Evolutionary conservation across 2,797 vertebrate genomes (phyloP).

Genomic region (Rhinoraja longicauda): DNA sequence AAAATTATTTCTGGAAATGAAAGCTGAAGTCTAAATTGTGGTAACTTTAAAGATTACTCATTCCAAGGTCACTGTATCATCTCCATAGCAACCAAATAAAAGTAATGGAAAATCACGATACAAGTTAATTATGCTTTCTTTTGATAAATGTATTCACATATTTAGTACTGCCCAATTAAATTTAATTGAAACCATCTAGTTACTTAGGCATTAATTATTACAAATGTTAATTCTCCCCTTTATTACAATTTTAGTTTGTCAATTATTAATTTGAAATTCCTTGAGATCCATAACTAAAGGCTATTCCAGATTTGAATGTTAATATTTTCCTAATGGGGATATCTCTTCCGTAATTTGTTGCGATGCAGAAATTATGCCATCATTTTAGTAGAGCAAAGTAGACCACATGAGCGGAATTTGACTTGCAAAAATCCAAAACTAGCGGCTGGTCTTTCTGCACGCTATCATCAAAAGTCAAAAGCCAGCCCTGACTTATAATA

Average conservation of each 20-base stretch:
- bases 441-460: neutral
- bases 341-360: neutral
- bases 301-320: neutral
- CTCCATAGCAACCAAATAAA: constrained; percentile 1
- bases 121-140: neutral
- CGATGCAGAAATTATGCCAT: neutral
- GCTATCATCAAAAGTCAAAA: neutral
- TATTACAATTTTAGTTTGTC: neutral
- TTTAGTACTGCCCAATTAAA: constrained; percentile 7
- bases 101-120: neutral
- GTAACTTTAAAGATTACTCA: neutral
- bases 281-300: neutral
- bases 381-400: neutral
- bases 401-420: neutral
- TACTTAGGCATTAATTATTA: neutral
- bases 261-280: constrained; percentile 8
- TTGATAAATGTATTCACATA: neutral
- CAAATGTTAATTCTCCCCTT: neutral
- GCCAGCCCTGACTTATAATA: neutral
- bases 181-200: neutral
- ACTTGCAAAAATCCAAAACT: neutral
- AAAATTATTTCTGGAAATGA: neutral
- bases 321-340: neutral
- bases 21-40: neutral
- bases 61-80: neutral